Percentiles rank a stretch among this genome's conserved stretches.
Conservation (phyloP, 2,113 vertebrate species). For the Dromaius novaehollandiae region DNA sequence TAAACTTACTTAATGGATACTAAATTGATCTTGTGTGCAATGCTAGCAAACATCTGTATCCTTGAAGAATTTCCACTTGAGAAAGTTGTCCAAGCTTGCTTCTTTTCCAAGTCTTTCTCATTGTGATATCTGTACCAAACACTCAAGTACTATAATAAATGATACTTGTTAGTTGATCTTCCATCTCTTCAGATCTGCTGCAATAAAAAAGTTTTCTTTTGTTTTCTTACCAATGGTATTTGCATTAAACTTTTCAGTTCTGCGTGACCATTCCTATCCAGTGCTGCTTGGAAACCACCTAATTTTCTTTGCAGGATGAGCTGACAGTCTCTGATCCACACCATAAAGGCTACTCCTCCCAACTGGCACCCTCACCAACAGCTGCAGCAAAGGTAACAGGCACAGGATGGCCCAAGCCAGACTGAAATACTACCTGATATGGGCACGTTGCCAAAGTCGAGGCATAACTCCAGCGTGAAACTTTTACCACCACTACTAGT, state of each 20-base stretch:
- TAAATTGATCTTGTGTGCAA: not conserved
- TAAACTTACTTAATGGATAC: not conserved
- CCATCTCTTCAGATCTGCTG: not conserved
- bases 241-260: not conserved
- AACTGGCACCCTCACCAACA: not conserved
- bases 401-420: not conserved
- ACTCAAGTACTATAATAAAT: not conserved
- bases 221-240: not conserved
- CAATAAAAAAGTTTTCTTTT: not conserved
- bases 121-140: rapidly evolving
- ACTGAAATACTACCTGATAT: rapidly evolving
- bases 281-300: not conserved
- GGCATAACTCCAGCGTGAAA: not conserved
- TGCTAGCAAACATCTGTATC: too few relatives aligned
- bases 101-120: not conserved
- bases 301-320: not conserved
- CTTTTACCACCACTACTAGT: not conserved
- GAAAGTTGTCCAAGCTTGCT: not conserved
- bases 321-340: not conserved
- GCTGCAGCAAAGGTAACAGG: not conserved
- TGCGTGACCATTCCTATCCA: not conserved
- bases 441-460: not conserved
- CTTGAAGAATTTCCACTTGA: not conserved
- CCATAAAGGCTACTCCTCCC: rapidly evolving
- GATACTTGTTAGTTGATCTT: not conserved